phyloP scores from a whole-genome alignment of 2,113 vertebrate genomes.

The Cacatua alba region DNA sequence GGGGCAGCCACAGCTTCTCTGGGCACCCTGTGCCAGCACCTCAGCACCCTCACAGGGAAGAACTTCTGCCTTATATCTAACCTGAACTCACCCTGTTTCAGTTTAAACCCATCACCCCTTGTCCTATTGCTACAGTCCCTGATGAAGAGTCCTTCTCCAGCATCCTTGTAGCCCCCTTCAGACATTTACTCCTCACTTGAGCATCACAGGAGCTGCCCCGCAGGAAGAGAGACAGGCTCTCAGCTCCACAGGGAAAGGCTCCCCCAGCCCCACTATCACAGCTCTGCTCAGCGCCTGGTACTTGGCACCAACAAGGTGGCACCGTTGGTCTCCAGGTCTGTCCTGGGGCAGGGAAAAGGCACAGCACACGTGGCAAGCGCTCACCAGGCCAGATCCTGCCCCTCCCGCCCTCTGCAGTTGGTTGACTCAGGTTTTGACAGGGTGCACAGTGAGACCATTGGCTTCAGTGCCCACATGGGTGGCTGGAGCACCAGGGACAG shows the following conservation, averaged over 20 bases:
- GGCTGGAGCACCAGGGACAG: background rate
- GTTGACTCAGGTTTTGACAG: background rate
- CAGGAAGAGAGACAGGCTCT: background rate
- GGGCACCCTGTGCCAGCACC: too few relatives aligned
- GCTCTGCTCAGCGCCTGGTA: background rate
- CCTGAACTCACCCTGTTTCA: background rate
- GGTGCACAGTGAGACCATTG: rapidly evolving
- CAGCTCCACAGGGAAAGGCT: background rate
- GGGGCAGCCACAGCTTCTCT: too few relatives aligned
- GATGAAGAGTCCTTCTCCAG: background rate
- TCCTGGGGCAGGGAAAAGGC: background rate
- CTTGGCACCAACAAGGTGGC: background rate
- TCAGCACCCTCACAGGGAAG: too few relatives aligned
- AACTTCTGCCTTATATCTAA: background rate
- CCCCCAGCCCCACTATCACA: background rate
- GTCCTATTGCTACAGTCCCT: background rate
- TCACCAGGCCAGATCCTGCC: rapidly evolving
- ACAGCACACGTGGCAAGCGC: background rate
- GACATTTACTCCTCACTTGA: background rate
- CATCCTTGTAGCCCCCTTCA: background rate
- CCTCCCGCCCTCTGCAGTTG: background rate
- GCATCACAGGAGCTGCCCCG: rapidly evolving
- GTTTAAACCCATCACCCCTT: background rate
- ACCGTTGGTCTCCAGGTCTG: background rate
- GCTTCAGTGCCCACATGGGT: background rate